Base-by-base conservation (phyloP, 2,888 invertebrate species). In the Agrochola lychnidis region DNA sequence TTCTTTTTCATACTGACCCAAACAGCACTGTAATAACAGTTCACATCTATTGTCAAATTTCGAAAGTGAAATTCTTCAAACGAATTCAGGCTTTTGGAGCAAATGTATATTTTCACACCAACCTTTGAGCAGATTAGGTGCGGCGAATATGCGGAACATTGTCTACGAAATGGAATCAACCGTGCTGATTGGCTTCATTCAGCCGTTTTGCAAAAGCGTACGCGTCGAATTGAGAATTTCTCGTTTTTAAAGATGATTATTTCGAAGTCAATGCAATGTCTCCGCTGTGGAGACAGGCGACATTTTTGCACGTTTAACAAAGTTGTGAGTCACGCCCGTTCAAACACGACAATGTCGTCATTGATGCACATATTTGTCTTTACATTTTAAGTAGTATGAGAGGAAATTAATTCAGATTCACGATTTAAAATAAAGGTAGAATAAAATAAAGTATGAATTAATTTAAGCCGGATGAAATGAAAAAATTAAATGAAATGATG, bases 261-360 rank as follows among this genome's bases (percentile, higher is more conserved):
- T 19, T 70, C 70, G 61, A 57, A 51, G 77, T 73, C 56, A 76
- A 72, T 70, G 73, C 63, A 73, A 64, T 64, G 42, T 68, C 77
- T 51, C 19, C 56, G 69, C 40, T 62, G 68, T 61, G 61, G 80
- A 68, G 79, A 82, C 87, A 85, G 89, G 83, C 89, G 84, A 90
- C 93, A 94, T 94, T 91, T 93, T 90, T 93, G 91, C 94, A 94
- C 94, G 94, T 94, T 89, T 88, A 68, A 67, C 73, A 53, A 59
- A 62, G 78, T 70, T 62, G 73, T 88, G 88, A 82, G 75, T 84
- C 89, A 90, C 79, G 86, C 81, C 73, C 74, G 75, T 82, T 82
- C 83, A 78, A 87, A 87, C 87, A 88, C 72, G 81, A 84, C 81
- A 53, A 51, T 45, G 78, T 78, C 73, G 82, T 87, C 84, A 82